Conservation (phyloP, 2,888 invertebrate genomes). For the Lucinisca nassula region DNA sequence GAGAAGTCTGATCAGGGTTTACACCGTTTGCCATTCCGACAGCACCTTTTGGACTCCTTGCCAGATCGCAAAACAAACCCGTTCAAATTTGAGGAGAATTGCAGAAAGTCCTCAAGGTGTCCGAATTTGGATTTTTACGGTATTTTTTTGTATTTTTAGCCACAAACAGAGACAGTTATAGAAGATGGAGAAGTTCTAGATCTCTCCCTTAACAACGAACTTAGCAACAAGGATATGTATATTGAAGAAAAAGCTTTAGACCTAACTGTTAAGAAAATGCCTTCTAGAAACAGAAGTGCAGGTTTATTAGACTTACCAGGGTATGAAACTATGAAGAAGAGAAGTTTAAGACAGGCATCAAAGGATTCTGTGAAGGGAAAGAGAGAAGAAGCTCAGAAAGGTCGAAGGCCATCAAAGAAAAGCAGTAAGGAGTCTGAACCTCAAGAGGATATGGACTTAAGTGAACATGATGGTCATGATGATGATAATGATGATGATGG, state of each 20-base stretch:
- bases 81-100: too few relatives aligned
- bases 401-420: conserved; percentile 28
- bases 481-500: conserved; percentile 55
- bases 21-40: too few relatives aligned
- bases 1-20: too few relatives aligned
- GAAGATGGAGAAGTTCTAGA: conserved; percentile 64
- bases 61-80: too few relatives aligned
- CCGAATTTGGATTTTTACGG: too few relatives aligned
- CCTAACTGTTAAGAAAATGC: conserved; percentile 46
- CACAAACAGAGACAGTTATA: conserved; percentile 46
- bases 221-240: conserved; percentile 55
- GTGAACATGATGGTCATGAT: too few relatives aligned
- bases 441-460: conserved; percentile 54
- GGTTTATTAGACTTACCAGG: background rate
- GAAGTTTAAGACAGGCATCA: background rate
- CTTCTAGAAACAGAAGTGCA: background rate
- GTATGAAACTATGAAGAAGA: background rate
- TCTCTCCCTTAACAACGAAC: conserved; percentile 40
- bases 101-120: too few relatives aligned
- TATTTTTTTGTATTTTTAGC: background rate
- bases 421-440: conserved; percentile 28
- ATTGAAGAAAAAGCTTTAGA: conserved; percentile 61
- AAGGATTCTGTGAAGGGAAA: background rate
- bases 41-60: too few relatives aligned
- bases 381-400: background rate